These are phyloP conservation scores for Acrocephalus kingi DNA, from an alignment of 2,113 vertebrate species.

Conservation along the genomic window DNA sequence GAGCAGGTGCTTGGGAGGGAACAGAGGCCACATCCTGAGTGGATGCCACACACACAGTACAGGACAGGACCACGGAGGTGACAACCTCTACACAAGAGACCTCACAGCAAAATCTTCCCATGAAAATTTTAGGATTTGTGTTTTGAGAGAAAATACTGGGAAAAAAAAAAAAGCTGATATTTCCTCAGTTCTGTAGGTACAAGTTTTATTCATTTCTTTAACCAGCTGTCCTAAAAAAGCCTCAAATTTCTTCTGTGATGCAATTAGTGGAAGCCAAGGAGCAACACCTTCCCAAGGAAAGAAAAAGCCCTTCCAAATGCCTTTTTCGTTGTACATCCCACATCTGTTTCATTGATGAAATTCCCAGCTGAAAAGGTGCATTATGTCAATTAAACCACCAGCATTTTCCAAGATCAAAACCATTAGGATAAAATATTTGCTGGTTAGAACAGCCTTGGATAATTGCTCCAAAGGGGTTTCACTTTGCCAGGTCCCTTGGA, in stretches of 20 bases:
- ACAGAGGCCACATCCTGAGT: background rate
- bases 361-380: background rate
- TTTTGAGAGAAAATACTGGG: background rate
- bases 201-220: background rate
- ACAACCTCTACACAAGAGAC: background rate
- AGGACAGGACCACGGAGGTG: background rate
- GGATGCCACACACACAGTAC: background rate
- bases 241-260: background rate
- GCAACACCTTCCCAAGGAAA: background rate
- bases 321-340: background rate
- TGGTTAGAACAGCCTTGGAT: background rate
- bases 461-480: slow-evolving; percentile 21
- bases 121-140: background rate
- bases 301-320: background rate
- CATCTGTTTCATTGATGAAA: background rate
- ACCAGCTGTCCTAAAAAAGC: background rate
- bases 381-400: background rate
- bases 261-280: background rate
- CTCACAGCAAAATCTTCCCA: background rate
- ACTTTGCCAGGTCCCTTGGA: background rate
- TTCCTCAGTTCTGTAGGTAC: background rate
- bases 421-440: background rate
- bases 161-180: background rate
- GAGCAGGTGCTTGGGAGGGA: background rate
- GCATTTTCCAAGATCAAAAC: background rate